phyloP scores from a whole-genome alignment of 2,797 vertebrate species.

The Pipistrellus pipistrellus region DNA sequence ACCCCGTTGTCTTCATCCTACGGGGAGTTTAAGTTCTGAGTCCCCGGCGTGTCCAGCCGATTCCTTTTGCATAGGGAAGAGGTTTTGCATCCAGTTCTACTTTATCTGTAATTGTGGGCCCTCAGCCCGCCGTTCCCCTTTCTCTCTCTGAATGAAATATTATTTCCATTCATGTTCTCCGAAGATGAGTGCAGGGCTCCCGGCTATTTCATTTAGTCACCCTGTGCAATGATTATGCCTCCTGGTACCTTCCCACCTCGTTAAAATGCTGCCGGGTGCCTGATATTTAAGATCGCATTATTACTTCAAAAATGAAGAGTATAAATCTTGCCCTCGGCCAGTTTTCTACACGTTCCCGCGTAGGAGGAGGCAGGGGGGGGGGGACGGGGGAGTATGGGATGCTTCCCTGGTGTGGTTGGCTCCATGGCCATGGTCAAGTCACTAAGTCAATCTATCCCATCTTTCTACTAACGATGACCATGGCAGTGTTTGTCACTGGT shows the following conservation, averaged over 20 bases:
- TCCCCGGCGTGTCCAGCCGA: background rate
- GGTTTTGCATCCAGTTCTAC: background rate
- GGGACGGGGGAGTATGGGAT: no score
- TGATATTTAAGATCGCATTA: background rate
- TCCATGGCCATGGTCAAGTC: background rate
- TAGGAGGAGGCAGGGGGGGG: rapidly evolving
- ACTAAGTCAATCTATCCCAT: background rate
- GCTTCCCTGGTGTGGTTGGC: background rate
- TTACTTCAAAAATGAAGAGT: constrained; percentile 35
- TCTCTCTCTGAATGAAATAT: constrained; percentile 55
- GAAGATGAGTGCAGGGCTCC: constrained; percentile 51
- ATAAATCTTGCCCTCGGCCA: background rate
- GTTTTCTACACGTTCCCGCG: background rate
- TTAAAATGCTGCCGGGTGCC: constrained; percentile 12
- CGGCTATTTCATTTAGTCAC: constrained; percentile 30
- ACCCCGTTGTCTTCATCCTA: constrained; percentile 7
- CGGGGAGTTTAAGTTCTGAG: background rate
- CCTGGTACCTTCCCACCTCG: constrained; percentile 24
- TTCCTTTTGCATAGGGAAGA: constrained; percentile 26
- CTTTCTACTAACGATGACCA: background rate
- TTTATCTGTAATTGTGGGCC: constrained; percentile 25
- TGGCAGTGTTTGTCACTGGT: background rate
- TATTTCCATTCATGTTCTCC: constrained; percentile 61
- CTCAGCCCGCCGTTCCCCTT: background rate
- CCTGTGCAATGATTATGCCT: constrained; percentile 14